Evolutionary conservation across 2,888 invertebrate genomes (phyloP).

Genomic region (Chrysomela aeneicollis): DNA sequence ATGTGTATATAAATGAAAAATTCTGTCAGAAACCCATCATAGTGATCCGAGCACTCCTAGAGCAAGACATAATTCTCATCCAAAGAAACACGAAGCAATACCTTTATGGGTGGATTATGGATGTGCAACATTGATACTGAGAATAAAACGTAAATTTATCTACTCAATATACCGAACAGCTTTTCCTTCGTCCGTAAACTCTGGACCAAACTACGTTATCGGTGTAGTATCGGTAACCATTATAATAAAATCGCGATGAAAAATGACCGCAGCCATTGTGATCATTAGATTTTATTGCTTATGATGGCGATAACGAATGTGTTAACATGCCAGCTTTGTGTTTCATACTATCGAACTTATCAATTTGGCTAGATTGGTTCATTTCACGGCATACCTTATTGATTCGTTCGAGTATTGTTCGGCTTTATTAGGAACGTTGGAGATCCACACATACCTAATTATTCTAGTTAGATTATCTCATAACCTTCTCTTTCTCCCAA

Average conservation of each 20-base stretch:
- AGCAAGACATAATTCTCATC: neutral
- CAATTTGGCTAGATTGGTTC: neutral
- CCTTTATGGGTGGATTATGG: neutral
- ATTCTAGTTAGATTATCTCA: too few species aligned
- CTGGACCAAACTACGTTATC: slow-evolving; percentile 26
- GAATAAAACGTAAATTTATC: slow-evolving; percentile 18
- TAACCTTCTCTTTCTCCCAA: too few species aligned
- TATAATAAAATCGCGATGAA: slow-evolving; percentile 30
- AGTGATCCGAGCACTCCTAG: too few species aligned
- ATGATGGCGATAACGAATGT: slow-evolving; percentile 13
- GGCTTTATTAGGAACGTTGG: too few species aligned
- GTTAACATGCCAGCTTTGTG: slow-evolving; percentile 14
- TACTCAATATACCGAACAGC: slow-evolving; percentile 10
- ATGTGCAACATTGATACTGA: slow-evolving; percentile 6
- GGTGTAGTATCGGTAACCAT: slow-evolving; percentile 18
- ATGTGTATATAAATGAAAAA: too few species aligned
- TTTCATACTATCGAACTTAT: slow-evolving; percentile 5
- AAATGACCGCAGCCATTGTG: slow-evolving; percentile 28
- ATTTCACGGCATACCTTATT: neutral
- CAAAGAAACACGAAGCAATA: neutral
- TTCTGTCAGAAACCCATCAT: too few species aligned
- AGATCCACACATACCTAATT: too few species aligned
- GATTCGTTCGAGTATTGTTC: too few species aligned
- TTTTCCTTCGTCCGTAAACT: neutral
- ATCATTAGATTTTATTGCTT: slow-evolving; percentile 28